Conservation (phyloP, 2,888 invertebrate genomes). For the Coenonympha arcania region DNA sequence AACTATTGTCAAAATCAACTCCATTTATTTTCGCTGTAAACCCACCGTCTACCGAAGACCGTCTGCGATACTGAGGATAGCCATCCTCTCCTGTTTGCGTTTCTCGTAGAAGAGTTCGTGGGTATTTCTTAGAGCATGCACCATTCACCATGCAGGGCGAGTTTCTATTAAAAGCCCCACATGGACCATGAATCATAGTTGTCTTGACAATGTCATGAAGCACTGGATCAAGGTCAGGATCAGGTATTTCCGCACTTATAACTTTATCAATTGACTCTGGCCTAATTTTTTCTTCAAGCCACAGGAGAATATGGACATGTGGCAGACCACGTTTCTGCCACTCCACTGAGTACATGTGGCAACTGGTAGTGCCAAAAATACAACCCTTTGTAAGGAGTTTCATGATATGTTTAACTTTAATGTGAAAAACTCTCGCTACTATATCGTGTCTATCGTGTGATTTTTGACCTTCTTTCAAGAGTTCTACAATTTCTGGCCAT, state of each 20-base stretch:
- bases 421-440: background rate
- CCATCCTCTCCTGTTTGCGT: background rate
- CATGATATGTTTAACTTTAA: background rate
- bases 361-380: background rate
- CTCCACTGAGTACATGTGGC: background rate
- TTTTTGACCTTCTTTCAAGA: background rate
- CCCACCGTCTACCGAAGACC: background rate
- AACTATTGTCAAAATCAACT: background rate
- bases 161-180: background rate
- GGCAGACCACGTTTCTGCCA: conserved; percentile 4
- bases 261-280: background rate
- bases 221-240: background rate
- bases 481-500: background rate
- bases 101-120: background rate
- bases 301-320: background rate
- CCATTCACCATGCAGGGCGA: background rate
- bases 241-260: background rate
- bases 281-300: background rate
- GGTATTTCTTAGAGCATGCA: background rate
- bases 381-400: background rate
- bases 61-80: background rate
- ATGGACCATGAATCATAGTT: background rate
- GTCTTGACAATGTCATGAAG: background rate
- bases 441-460: background rate
- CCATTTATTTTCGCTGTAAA: background rate